phyloP scores from a whole-genome alignment of 2,888 invertebrate species.

The Drosophila emarginata region DNA sequence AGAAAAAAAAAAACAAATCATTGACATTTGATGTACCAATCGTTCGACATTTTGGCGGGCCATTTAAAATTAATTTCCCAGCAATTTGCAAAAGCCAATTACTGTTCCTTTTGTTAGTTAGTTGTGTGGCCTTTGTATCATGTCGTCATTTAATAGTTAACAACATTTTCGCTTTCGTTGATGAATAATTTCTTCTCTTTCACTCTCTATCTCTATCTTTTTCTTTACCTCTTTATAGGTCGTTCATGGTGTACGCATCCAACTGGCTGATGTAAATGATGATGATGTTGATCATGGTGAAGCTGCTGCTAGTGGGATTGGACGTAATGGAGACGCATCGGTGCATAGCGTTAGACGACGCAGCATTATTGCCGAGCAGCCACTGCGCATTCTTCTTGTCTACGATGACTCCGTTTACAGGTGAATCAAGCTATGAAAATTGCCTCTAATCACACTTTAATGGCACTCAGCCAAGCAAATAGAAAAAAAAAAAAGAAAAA shows the following conservation, averaged over 20 bases:
- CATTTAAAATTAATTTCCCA: constrained; percentile 74
- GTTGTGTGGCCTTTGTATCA: constrained; percentile 64
- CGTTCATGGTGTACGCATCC: constrained; percentile 91
- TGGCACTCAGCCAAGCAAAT: constrained; percentile 48
- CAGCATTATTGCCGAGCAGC: constrained; percentile 88
- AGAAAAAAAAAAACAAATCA: constrained; percentile 46
- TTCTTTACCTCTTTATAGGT: constrained; percentile 85
- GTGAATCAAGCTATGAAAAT: constrained; percentile 83
- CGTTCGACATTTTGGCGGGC: constrained; percentile 71
- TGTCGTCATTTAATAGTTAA: constrained; percentile 67
- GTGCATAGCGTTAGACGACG: constrained; percentile 86
- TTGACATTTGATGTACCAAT: constrained; percentile 75
- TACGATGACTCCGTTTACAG: constrained; percentile 95
- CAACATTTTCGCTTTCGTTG: constrained; percentile 38
- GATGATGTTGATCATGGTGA: constrained; percentile 79
- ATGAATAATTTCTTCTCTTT: constrained; percentile 20
- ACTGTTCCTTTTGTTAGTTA: constrained; percentile 33
- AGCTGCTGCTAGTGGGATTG: neutral
- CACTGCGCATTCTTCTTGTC: constrained; percentile 91
- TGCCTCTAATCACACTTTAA: constrained; percentile 64
- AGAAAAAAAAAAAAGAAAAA: neutral
- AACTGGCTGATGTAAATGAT: constrained; percentile 86
- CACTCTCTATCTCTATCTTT: constrained; percentile 24
- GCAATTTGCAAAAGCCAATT: constrained; percentile 70
- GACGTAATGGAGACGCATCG: constrained; percentile 83